Conservation (phyloP, 2,888 invertebrate genomes). For the Charanyca ferruginea region DNA sequence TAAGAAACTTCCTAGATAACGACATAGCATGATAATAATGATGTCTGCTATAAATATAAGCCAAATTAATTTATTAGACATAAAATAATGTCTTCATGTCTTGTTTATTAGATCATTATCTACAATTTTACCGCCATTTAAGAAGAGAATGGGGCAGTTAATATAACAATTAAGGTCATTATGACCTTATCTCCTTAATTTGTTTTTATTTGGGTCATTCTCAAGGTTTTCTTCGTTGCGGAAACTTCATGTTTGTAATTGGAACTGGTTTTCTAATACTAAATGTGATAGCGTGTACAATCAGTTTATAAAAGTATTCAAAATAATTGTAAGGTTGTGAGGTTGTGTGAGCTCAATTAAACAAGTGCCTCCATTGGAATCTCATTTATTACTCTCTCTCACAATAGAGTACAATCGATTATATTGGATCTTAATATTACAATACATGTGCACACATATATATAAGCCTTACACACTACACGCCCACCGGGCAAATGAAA, state of each 20-base stretch:
- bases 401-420: too few relatives aligned
- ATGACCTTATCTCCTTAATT: conserved; percentile 14
- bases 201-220: conserved; percentile 21
- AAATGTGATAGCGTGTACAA: too few relatives aligned
- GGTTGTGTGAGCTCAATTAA: too few relatives aligned
- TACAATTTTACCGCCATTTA: conserved; percentile 51
- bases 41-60: conserved; percentile 38
- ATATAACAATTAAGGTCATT: conserved; percentile 51
- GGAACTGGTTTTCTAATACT: too few relatives aligned
- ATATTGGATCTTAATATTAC: too few relatives aligned
- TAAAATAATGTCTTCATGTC: conserved; percentile 58
- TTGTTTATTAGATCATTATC: conserved; percentile 62
- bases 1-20: neutral
- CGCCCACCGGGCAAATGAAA: too few relatives aligned
- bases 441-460: too few relatives aligned
- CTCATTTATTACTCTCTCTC: too few relatives aligned
- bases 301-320: too few relatives aligned
- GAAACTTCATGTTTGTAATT: neutral
- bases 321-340: too few relatives aligned
- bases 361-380: too few relatives aligned
- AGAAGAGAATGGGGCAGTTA: conserved; percentile 47
- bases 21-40: conserved; percentile 13
- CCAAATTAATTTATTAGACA: conserved; percentile 58
- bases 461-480: too few relatives aligned
- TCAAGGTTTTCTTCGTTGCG: neutral